Conservation (phyloP, 1,140 invertebrate genomes). For the Zaprionus ornatus region DNA sequence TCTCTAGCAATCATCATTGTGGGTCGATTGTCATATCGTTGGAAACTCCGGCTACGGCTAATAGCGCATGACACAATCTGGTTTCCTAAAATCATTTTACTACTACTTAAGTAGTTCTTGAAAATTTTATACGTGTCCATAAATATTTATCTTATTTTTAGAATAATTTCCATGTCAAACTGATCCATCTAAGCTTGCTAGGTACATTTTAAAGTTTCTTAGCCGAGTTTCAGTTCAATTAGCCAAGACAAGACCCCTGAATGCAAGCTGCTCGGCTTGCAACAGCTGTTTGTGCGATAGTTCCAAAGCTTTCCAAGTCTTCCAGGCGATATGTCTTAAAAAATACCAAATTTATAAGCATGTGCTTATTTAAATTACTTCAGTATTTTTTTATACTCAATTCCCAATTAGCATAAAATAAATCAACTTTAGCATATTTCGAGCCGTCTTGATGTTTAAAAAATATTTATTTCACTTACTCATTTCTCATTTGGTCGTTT, state of each 20-base stretch:
- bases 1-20: too few species aligned
- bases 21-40: neutral
- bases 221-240: neutral
- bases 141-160: neutral
- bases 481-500: too few species aligned
- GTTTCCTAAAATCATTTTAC: slow-evolving; percentile 4
- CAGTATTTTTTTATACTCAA: neutral
- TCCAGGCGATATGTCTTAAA: slow-evolving; percentile 28
- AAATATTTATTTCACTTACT: too few species aligned
- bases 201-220: neutral
- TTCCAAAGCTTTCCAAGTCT: neutral
- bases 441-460: too few species aligned
- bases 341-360: slow-evolving; percentile 24
- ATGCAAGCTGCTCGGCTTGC: neutral
- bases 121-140: neutral
- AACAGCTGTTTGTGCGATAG: slow-evolving; percentile 20
- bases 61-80: neutral
- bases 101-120: neutral
- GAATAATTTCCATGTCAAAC: neutral
- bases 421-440: too few species aligned
- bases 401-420: too few species aligned
- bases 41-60: neutral
- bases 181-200: slow-evolving; percentile 21
- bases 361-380: neutral
- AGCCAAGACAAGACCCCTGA: slow-evolving; percentile 18